Percentiles rank a stretch among this genome's conserved stretches.
Conservation (phyloP, 2,113 vertebrate species). For the Dendropsophus ebraccatus region DNA sequence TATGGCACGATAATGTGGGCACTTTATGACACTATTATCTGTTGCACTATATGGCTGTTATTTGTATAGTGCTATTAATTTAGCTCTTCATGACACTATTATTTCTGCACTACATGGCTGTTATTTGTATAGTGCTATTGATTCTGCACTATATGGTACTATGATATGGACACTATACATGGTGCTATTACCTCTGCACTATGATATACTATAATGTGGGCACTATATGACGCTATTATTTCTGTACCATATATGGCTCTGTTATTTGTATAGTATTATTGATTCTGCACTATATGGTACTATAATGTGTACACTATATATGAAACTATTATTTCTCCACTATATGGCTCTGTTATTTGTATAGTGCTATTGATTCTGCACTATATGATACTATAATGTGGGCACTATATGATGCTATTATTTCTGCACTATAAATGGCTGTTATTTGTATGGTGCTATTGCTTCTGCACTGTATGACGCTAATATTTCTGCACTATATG, state of each 20-base stretch:
- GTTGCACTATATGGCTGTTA: background rate
- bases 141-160: background rate
- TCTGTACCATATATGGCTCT: background rate
- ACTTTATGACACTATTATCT: background rate
- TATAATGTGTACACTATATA: background rate
- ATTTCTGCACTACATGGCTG: background rate
- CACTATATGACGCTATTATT: background rate
- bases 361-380: background rate
- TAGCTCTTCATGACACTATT: no score
- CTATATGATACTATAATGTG: background rate
- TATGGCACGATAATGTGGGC: background rate
- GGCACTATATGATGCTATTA: background rate
- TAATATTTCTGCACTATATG: background rate
- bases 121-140: background rate
- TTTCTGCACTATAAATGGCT: no score
- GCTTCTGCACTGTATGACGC: background rate
- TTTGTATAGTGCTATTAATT: background rate
- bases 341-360: background rate
- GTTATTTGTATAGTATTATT: background rate
- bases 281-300: background rate
- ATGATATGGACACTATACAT: background rate
- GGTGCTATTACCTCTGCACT: background rate
- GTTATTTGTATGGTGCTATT: background rate
- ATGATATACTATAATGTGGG: background rate
- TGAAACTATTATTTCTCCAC: background rate